Evolutionary conservation across 92 coral and sea anemone species (phyloP).

Genomic region (Bergia sp.): DNA sequence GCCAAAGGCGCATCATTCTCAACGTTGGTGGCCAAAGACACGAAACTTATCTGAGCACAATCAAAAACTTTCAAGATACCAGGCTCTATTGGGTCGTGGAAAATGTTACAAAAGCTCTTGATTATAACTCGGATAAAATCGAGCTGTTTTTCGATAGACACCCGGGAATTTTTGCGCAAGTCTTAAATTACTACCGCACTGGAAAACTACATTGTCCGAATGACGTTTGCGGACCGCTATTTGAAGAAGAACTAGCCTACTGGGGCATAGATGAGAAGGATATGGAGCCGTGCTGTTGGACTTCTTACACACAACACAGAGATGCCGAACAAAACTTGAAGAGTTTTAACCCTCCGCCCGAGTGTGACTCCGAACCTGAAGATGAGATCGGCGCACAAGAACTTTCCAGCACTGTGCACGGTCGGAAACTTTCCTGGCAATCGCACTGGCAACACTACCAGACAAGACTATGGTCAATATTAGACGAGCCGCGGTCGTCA

Average conservation of each 20-base stretch:
- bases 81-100: slow-evolving; percentile 92
- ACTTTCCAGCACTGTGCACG: slow-evolving; percentile 43
- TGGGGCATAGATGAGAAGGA: slow-evolving; percentile 99
- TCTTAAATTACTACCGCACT: slow-evolving; percentile 91
- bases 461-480: slow-evolving; percentile 82
- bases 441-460: slow-evolving; percentile 76
- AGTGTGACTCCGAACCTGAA: slow-evolving; percentile 63
- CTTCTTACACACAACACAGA: slow-evolving; percentile 86
- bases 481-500: slow-evolving; percentile 96
- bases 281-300: slow-evolving; percentile 99
- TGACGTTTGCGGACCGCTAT: slow-evolving; percentile 94
- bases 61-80: slow-evolving; percentile 84
- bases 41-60: slow-evolving; percentile 86
- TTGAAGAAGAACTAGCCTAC: slow-evolving; percentile 90
- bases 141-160: slow-evolving; percentile 95
- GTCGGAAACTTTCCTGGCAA: slow-evolving; percentile 54
- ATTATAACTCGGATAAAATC: slow-evolving; percentile 88
- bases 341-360: slow-evolving; percentile 71
- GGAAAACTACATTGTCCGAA: slow-evolving; percentile 95
- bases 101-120: slow-evolving; percentile 89
- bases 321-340: slow-evolving; percentile 94
- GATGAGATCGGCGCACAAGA: slow-evolving; percentile 58
- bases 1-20: slow-evolving; percentile 75
- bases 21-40: slow-evolving; percentile 94
- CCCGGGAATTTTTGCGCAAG: slow-evolving; percentile 87